Base-by-base conservation (phyloP, 2,888 invertebrate genomes). In the Caenorhabditis sp. region DNA sequence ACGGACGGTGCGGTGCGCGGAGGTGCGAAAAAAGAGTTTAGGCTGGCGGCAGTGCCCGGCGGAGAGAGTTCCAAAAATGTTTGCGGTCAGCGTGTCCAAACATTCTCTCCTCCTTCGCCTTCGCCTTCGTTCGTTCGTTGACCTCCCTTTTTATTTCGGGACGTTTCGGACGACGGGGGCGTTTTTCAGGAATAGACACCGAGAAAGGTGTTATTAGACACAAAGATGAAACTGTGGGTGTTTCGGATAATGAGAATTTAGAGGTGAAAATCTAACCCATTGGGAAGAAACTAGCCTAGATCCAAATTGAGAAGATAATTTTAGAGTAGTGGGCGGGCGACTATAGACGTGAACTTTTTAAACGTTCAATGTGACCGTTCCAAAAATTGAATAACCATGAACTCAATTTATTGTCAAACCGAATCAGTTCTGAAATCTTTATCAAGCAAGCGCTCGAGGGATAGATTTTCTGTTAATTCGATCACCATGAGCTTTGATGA, bases 51-150 rank as follows among this genome's bases (percentile, higher is more conserved):
- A 53, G 40, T 13, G 32, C 32, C n/a, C n/a, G n/a, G n/a, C n/a
- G n/a, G n/a, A n/a, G n/a, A 18, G 67, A 74, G 67, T 74, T 74
- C 65, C 72, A 65, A 65, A 74, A 74, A 40, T 76, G 76, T 67
- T 76, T 76, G 76, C 67, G 76, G 76, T 76, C 76, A 76, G 76
- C 76, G 76, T 76, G 67, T 76, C 61, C 76, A 76, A 76, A 76
- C 67, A 67, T 47, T 56, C 50, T 22, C 32, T n/a, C n/a, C n/a
- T n/a, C n/a, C n/a, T n/a, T n/a, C n/a, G n/a, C n/a, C n/a, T n/a
- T n/a, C n/a, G n/a, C n/a, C n/a, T 28, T 15, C 56, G 13, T 56
- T 60, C 40, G 65, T 64, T 74, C 64, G 72, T 74, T 74, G 74
- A 67, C 76, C 67, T 76, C 60, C n/a, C 15, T 61, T 60, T 67